Evolutionary conservation across 2,113 vertebrate species (phyloP).

Genomic region (Peromyscus polionotus): DNA sequence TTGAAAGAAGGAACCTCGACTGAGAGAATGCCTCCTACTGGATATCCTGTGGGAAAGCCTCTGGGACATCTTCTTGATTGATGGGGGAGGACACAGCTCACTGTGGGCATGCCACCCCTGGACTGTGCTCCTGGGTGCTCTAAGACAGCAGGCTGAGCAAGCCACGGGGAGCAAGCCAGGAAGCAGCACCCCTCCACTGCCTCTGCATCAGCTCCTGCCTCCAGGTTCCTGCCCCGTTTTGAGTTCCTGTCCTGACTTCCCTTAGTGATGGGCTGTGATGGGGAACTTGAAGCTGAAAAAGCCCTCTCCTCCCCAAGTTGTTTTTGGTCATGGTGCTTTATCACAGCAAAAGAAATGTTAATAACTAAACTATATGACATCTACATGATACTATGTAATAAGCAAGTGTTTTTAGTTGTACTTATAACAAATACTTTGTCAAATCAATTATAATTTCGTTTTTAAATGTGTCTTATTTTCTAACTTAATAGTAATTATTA

Average conservation of each 20-base stretch:
- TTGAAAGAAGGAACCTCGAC: not conserved
- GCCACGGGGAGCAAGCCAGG: not conserved
- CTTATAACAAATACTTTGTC: not conserved
- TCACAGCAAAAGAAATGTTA: not conserved
- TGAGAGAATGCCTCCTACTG: not conserved
- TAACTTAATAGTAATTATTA: not conserved
- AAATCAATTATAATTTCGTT: not conserved
- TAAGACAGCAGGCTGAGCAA: not conserved
- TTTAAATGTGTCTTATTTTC: not conserved
- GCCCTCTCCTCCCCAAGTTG: not conserved
- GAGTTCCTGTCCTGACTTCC: not conserved
- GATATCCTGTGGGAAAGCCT: not conserved
- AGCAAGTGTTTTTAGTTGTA: not conserved
- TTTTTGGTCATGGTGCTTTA: not conserved
- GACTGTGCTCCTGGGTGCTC: not conserved
- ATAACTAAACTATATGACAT: not conserved
- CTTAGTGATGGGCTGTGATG: not conserved
- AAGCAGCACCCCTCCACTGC: not conserved
- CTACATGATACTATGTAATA: not conserved
- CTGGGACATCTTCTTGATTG: not conserved
- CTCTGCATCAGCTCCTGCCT: not conserved
- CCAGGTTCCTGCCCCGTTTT: not conserved
- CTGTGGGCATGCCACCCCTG: not conserved
- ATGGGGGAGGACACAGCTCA: not conserved
- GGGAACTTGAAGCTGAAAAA: not conserved